Conservation (phyloP, 2,888 invertebrate species). For the Automeris io region DNA sequence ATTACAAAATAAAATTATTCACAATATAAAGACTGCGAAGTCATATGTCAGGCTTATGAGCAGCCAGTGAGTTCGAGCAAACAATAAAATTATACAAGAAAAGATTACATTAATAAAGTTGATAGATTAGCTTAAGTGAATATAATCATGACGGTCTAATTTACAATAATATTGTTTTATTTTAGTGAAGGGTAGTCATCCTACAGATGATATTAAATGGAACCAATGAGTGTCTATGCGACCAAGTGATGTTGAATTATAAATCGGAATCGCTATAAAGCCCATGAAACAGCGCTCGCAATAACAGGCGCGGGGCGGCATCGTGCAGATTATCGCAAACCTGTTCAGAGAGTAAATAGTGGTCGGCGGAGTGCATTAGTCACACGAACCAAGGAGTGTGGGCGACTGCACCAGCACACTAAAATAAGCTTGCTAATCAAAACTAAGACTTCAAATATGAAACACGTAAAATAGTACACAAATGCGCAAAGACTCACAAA, state of each 20-base stretch:
- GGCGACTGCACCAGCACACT: slow-evolving; percentile 15
- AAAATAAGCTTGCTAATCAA: slow-evolving; percentile 18
- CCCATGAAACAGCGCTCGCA: slow-evolving; percentile 29
- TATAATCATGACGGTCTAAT: too few relatives aligned
- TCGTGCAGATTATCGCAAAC: slow-evolving; percentile 24
- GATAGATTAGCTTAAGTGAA: not conserved
- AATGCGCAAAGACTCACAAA: too few relatives aligned
- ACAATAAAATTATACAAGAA: too few relatives aligned
- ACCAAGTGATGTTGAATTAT: slow-evolving; percentile 14
- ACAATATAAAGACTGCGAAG: too few relatives aligned
- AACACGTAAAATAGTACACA: not conserved
- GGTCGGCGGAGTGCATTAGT: slow-evolving; percentile 56
- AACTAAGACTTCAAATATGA: slow-evolving; percentile 9
- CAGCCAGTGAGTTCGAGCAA: too few relatives aligned
- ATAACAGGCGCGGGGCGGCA: slow-evolving; percentile 16
- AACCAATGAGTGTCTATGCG: slow-evolving; percentile 3
- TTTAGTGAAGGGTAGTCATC: too few relatives aligned
- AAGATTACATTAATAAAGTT: too few relatives aligned
- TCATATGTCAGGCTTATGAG: too few relatives aligned
- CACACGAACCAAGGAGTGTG: slow-evolving; percentile 42
- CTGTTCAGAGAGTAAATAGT: slow-evolving; percentile 47
- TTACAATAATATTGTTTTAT: too few relatives aligned
- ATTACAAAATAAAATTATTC: too few relatives aligned
- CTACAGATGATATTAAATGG: not conserved
- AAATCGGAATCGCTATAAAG: slow-evolving; percentile 26